Percentiles rank a stretch among this genome's conserved stretches.
Evolutionary conservation across 1,140 invertebrate species (phyloP).

Genomic region (Spodoptera litura): DNA sequence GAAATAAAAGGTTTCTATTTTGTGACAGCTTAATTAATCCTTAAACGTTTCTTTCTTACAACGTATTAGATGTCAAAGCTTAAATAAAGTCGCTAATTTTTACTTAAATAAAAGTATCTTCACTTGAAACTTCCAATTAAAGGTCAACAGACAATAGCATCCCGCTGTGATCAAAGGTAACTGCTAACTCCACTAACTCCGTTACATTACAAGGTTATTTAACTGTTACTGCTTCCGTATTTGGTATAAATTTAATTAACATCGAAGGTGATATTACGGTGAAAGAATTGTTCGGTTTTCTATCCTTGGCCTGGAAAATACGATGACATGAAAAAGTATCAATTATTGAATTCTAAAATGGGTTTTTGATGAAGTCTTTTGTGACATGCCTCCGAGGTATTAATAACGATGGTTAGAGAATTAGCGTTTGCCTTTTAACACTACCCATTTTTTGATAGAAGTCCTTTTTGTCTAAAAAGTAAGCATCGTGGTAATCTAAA

Average conservation of each 20-base stretch:
- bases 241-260: conserved; percentile 8
- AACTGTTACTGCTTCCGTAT: conserved; percentile 12
- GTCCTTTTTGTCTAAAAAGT: no score
- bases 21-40: no score
- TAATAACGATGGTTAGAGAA: no score
- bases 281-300: conserved; percentile 2
- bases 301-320: neutral
- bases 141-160: conserved; percentile 15
- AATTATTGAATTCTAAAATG: no score
- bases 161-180: conserved; percentile 21
- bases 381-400: no score
- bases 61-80: neutral
- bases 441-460: no score
- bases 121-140: neutral
- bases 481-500: no score
- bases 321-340: no score
- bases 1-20: no score
- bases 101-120: neutral
- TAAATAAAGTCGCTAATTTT: neutral
- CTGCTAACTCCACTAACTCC: conserved; percentile 20
- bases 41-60: no score
- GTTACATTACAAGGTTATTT: conserved; percentile 31
- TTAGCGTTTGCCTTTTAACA: no score
- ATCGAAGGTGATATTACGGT: neutral
- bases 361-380: no score